phyloP scores from a whole-genome alignment of 1,140 invertebrate species.

The Laodelphax striatellus region DNA sequence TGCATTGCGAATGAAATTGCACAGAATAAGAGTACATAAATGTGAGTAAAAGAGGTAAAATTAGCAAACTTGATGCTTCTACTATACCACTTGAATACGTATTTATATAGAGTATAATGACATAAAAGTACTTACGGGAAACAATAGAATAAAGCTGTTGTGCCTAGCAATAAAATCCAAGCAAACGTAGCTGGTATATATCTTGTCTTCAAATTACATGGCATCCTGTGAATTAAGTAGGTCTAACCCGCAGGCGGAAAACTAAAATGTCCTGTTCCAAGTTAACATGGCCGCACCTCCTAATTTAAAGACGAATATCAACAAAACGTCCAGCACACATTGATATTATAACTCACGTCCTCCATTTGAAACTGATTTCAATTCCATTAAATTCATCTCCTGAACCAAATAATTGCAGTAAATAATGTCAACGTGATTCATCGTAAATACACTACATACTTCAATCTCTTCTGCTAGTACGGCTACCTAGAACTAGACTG shows the following conservation, averaged over 20 bases:
- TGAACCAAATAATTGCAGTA: too few species aligned
- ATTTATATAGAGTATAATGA: background rate
- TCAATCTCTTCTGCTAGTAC: too few species aligned
- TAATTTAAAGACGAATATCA: background rate
- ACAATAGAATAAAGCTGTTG: slow-evolving; percentile 88
- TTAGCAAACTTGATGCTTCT: background rate
- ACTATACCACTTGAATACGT: background rate
- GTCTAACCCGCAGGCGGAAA: slow-evolving; percentile 8
- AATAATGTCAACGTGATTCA: too few species aligned
- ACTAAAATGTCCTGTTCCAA: slow-evolving; percentile 15
- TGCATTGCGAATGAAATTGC: too few species aligned
- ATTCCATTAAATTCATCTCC: too few species aligned
- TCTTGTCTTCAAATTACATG: slow-evolving; percentile 85
- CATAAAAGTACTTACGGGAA: slow-evolving; percentile 73
- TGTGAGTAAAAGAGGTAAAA: background rate
- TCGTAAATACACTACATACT: too few species aligned
- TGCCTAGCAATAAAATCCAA: slow-evolving; percentile 82
- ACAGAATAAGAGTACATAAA: too few species aligned
- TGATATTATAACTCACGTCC: background rate
- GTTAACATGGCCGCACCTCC: slow-evolving; percentile 23
- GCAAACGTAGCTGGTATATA: slow-evolving; percentile 93
- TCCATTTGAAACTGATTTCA: too few species aligned
- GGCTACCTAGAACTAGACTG: too few species aligned
- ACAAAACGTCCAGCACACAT: slow-evolving; percentile 1
- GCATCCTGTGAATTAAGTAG: slow-evolving; percentile 48